Conservation (phyloP, 1,140 invertebrate species). For the Zaprionus africanus region DNA sequence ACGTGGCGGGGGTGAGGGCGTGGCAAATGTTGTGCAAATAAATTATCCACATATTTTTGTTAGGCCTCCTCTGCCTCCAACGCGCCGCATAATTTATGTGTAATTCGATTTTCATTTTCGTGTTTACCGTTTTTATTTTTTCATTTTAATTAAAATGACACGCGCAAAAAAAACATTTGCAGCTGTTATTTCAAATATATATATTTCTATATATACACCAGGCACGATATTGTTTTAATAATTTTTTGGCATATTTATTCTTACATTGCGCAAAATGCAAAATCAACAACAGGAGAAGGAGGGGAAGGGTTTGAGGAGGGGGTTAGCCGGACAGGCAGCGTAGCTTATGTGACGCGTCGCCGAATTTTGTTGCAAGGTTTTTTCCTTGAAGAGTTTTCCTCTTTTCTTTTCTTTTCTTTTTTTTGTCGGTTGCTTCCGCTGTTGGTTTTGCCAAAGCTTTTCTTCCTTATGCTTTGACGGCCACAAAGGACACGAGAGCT, state of each 20-base stretch:
- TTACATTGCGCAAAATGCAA: conserved; percentile 33
- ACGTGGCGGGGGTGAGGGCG: no score
- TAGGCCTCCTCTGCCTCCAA: neutral
- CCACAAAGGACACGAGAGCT: conserved; percentile 40
- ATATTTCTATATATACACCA: conserved; percentile 20
- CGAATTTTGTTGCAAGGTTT: conserved; percentile 20
- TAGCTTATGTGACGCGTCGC: conserved; percentile 21
- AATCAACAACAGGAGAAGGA: conserved; percentile 41
- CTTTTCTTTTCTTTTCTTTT: neutral
- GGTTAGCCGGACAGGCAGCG: neutral
- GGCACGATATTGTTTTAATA: neutral
- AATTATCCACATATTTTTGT: conserved; percentile 44
- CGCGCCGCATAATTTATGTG: conserved; percentile 32
- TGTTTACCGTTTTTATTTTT: conserved; percentile 5
- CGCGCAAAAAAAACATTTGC: conserved; percentile 15
- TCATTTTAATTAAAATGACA: conserved; percentile 45
- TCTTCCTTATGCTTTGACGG: conserved; percentile 45
- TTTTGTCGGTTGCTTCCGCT: conserved; percentile 16
- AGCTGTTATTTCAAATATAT: conserved; percentile 32
- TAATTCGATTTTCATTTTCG: conserved; percentile 22
- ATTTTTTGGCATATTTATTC: conserved; percentile 28
- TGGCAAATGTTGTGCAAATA: conserved; percentile 50
- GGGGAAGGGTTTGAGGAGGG: neutral
- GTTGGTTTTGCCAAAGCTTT: conserved; percentile 30
- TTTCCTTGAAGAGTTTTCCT: neutral